Evolutionary conservation across 1,140 invertebrate species (phyloP).

Genomic region (Galleria mellonella): DNA sequence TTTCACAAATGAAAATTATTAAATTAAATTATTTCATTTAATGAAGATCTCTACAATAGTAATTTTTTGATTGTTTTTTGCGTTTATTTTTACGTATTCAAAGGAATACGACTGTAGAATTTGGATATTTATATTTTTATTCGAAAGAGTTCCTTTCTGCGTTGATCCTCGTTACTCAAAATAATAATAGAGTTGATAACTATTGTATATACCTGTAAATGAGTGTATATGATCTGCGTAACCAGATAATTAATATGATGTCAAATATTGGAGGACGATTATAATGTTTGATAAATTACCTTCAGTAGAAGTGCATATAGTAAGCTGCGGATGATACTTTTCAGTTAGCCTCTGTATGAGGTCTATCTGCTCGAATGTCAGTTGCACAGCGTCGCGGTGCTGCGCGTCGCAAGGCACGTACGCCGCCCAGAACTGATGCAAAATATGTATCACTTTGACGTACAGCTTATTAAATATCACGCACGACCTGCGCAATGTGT

Average conservation of each 20-base stretch:
- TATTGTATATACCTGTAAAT: no score
- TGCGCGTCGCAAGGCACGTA: constrained; percentile 91
- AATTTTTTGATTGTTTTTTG: background rate
- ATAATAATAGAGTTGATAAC: no score
- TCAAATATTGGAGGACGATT: no score
- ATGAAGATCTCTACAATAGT: background rate
- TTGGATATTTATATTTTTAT: no score
- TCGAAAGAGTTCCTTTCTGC: no score
- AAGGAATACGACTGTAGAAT: no score
- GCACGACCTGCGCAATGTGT: constrained; percentile 36
- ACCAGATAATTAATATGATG: no score
- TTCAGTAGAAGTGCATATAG: constrained; percentile 83
- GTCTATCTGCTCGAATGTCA: constrained; percentile 91
- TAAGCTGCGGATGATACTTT: constrained; percentile 86
- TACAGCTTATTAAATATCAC: constrained; percentile 44
- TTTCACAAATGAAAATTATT: background rate
- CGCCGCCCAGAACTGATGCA: constrained; percentile 88
- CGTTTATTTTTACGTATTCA: no score
- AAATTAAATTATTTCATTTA: background rate
- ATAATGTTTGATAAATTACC: constrained; percentile 69
- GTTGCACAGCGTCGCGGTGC: constrained; percentile 88
- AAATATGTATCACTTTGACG: constrained; percentile 20
- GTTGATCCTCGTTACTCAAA: no score
- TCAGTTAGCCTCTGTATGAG: constrained; percentile 88
- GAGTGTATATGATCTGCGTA: no score